Base-by-base conservation (phyloP, 1,140 invertebrate species). In the Sycophaga agraensis region DNA sequence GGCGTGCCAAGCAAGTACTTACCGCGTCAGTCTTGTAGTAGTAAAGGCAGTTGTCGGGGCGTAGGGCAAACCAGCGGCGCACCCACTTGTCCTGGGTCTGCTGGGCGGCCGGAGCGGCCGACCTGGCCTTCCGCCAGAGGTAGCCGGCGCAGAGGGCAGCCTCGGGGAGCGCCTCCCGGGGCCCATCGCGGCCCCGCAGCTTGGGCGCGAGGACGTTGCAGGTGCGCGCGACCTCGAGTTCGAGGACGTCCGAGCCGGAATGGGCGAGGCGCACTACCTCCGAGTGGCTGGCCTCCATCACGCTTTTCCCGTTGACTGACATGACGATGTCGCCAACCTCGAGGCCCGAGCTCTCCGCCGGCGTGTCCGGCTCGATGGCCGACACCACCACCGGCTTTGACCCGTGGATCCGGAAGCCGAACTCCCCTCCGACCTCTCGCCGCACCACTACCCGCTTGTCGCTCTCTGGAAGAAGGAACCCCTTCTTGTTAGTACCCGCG, bases 201-300 rank as follows among this genome's bases (percentile, higher is more conserved):
- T 79, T 70, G 0, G 88, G 85, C 34, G 89, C 87, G 19, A 92
- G 76, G 4, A 92, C 86, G 64, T 93, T 91, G 70, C 89, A 91
- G 5, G 93, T 95, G 53, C 92, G 82, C 0, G 92, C 93, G 19
- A 97, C 88, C 76, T 96, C 93, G 45, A 97, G 81, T 70, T 92
- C 91, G 45, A 97, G 82, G 43, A 88, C 88, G 70, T 94, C 91
- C 35, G 88, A 87, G 78, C 93, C 91, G 61, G 89, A 89, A 73
- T 96, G 93, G 0, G 95, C 93, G 56, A 97, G 88, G 75, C 91
- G 88, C 4, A 98, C 93, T n/a, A 98, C 94, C 76, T 97, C 95
- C 2, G 92, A 94, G 82, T 97, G 95, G 46, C 89, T 91, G 54
- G 93, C 89, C 73, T 97, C 94, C 71, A 97, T 83, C 4, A 97